Evolutionary conservation across 2,113 vertebrate genomes (phyloP), one percentile per base, ranked within the genome.

Genomic region (Lagopus leucura): DNA sequence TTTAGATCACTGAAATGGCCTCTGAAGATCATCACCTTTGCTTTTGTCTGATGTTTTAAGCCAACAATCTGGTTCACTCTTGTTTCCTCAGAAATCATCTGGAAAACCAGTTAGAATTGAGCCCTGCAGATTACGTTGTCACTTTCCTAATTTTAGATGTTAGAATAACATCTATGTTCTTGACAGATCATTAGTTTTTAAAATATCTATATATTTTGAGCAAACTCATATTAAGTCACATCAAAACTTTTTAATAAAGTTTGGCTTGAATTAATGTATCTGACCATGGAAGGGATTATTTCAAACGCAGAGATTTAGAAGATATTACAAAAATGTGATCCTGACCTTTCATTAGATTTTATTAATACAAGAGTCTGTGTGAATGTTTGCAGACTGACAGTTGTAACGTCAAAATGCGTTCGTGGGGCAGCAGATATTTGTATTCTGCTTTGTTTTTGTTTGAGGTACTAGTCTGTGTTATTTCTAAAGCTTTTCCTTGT

Each of bases 261-360:
- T 94, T 93, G 69, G 30, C 58, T 97, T 95, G 78, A 94, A 73
- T 83, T 95, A 22, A 94, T 97, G 89, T 88, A 93, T 88, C 84
- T 94, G 95, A 93, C 88, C 76, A 77, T 85, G 86, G 82, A 79
- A 79, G 88, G 86, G 72, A 95, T 96, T 96, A 94, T 87, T 97
- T 90, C 74, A 89, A 93, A 89, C 85, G 90, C 36, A 40, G 45
- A 96, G 90, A 96, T 97, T 97, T 97, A 97, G 95, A 93, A 92
- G 57, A 63, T 97, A 97, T 96, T 96, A 82, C 80, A 95, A 86
- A 97, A 97, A 96, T 94, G 88, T 88, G 88, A 80, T 82, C 87
- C 61, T 96, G 97, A 97, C 94, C 95, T 98, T 97, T 97, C 67
- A 21, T 86, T 95, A 61, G 77, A 88, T 94, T 89, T 89, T 90